Evolutionary conservation across 1,140 invertebrate species (phyloP).

Genomic region (Cecropterus lyciades): DNA sequence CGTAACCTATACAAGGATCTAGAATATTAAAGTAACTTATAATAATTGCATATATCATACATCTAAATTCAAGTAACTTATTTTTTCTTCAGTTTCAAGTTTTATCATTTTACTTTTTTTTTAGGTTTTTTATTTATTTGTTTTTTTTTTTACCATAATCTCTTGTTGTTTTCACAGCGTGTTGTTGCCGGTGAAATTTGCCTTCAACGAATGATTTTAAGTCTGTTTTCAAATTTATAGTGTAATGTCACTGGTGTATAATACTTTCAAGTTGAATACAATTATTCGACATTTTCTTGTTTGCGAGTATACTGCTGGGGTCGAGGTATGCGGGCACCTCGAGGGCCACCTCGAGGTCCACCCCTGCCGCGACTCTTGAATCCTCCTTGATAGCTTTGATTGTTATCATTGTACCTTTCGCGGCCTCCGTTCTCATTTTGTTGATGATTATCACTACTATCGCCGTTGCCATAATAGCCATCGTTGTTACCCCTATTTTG

Average conservation of each 20-base stretch:
- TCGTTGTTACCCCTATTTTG: constrained; percentile 64
- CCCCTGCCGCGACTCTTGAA: constrained; percentile 73
- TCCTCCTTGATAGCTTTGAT: constrained; percentile 68
- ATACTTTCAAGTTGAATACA: constrained; percentile 21
- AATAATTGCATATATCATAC: constrained; percentile 83
- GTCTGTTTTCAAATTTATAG: constrained; percentile 53
- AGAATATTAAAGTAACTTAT: constrained; percentile 80
- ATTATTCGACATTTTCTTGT: constrained; percentile 71
- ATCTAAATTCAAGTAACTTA: constrained; percentile 83
- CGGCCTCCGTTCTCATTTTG: constrained; percentile 64
- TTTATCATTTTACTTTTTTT: constrained; percentile 83
- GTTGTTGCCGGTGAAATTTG: constrained; percentile 84
- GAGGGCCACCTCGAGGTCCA: constrained; percentile 53
- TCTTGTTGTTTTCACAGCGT: constrained; percentile 76
- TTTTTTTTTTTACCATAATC: constrained; percentile 75
- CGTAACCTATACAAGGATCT: constrained; percentile 76
- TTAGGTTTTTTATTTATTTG: constrained; percentile 64
- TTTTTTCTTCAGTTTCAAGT: constrained; percentile 81
- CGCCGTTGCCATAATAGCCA: constrained; percentile 76
- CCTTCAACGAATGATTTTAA: constrained; percentile 81
- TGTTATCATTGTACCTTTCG: constrained; percentile 62
- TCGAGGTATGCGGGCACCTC: constrained; percentile 55
- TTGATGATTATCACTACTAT: constrained; percentile 60
- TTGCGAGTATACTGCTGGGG: constrained; percentile 67
- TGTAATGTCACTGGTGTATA: constrained; percentile 18